Conservation (phyloP, 2,888 invertebrate species). For the Xestia sexstrigata region DNA sequence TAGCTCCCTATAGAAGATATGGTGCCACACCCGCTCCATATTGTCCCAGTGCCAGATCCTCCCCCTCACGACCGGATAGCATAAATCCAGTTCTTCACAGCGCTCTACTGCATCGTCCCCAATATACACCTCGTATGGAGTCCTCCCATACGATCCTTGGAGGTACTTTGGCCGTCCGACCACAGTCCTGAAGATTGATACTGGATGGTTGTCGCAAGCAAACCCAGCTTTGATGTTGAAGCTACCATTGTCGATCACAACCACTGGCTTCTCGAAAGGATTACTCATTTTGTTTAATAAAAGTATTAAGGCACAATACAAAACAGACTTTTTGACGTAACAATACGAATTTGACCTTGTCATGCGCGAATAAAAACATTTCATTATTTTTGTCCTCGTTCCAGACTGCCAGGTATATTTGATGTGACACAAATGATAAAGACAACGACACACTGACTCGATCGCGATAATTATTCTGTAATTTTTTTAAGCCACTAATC, state of each 20-base stretch:
- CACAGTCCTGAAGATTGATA: constrained; percentile 81
- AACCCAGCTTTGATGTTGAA: constrained; percentile 84
- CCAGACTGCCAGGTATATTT: constrained; percentile 37
- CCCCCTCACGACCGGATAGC: constrained; percentile 76
- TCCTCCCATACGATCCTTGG: constrained; percentile 76
- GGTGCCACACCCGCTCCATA: constrained; percentile 86
- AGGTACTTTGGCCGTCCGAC: constrained; percentile 82
- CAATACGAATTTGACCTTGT: constrained; percentile 24
- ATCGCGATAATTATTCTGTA: background rate
- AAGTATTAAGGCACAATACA: background rate
- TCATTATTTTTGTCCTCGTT: constrained; percentile 3
- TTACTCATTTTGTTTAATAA: constrained; percentile 68
- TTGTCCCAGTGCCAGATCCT: constrained; percentile 84
- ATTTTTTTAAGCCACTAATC: background rate
- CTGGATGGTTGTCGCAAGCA: constrained; percentile 85
- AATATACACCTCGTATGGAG: constrained; percentile 80
- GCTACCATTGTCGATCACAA: constrained; percentile 85
- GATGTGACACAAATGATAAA: constrained; percentile 15
- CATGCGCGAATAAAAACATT: constrained; percentile 17
- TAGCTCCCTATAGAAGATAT: constrained; percentile 81
- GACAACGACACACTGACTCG: background rate
- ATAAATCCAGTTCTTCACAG: constrained; percentile 74
- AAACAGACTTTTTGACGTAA: constrained; percentile 1
- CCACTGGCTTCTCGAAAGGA: constrained; percentile 77
- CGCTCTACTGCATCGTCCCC: constrained; percentile 77